Evolutionary conservation across 2,113 vertebrate species (phyloP), one percentile per base, ranked within the genome.

Genomic region (Larimichthys crocea): DNA sequence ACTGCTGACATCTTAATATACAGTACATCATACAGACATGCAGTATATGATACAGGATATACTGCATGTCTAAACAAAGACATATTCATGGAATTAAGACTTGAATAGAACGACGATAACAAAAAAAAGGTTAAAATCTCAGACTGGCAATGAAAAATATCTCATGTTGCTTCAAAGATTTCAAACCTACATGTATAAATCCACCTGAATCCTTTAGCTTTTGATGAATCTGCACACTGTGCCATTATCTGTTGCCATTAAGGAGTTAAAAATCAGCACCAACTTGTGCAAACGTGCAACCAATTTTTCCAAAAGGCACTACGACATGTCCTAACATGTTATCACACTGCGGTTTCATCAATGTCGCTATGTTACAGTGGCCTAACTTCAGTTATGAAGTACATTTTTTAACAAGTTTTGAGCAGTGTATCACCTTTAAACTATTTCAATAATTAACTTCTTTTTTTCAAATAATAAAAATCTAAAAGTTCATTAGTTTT

Each of bases 221-320:
- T 20, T 22, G 24, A 44, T 61, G 6, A 72, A 20, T 10, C 12
- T 35, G 29, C 20, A 52, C 42, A 44, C 10, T 46, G 29, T 24
- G 19, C 10, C 26, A 31, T 24, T 19, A 14, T 26, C 10, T 52
- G n/a, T 31, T 7, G 35, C 48, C 49, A 12, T 16, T 53, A 10
- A 55, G 5, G 35, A 11, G 16, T 12, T 2, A 53, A 31, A 24
- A 48, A 17, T 42, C 31, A 71, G 50, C 20, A 76, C 26, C 9
- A 12, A 52, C 48, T 35, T 55, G 12, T 15, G 26, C 17, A 48
- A 49, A 66, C 14, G 20, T 61, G 31, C 20, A 66, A 68, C 46
- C 20, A 50, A 48, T 10, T 15, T n/a, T 1, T 35, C 26, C 12
- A 48, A 3, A 74, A 87, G 68, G 81, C 66, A 70, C 63, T 74